phyloP scores from a whole-genome alignment of 1,140 invertebrate species.

The Bactericera cockerelli region DNA sequence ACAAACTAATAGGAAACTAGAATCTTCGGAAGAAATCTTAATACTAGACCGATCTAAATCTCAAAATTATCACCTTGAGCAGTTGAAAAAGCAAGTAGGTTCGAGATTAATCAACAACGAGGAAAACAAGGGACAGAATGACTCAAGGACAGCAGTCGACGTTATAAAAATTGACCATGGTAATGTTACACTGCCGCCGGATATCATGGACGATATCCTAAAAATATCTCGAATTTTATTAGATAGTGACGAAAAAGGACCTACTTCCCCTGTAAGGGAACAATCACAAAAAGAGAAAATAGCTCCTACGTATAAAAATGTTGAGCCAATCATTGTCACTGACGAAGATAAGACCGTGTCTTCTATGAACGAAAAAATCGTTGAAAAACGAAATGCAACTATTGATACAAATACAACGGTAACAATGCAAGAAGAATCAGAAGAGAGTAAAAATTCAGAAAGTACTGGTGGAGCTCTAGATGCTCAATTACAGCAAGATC shows the following conservation, averaged over 20 bases:
- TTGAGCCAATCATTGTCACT: too few relatives aligned
- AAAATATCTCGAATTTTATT: neutral
- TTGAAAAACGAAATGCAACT: constrained; percentile 1
- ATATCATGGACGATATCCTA: neutral
- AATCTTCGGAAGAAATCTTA: too few relatives aligned
- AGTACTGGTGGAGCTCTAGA: constrained; percentile 10
- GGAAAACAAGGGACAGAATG: neutral
- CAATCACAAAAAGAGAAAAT: too few relatives aligned
- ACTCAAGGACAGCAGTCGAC: too few relatives aligned
- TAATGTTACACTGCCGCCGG: neutral
- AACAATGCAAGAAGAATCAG: constrained; percentile 10
- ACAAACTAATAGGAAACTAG: too few relatives aligned
- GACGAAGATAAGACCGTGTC: neutral
- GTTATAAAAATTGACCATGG: neutral
- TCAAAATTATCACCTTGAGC: too few relatives aligned
- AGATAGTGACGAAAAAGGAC: neutral
- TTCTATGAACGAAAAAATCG: neutral
- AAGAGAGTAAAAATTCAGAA: constrained; percentile 7
- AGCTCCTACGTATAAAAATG: too few relatives aligned
- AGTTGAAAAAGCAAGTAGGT: neutral
- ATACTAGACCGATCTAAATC: too few relatives aligned
- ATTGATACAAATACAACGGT: constrained; percentile 12
- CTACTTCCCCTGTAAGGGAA: too few relatives aligned
- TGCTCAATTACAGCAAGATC: neutral
- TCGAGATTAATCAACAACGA: too few relatives aligned